phyloP scores from a whole-genome alignment of 2,797 vertebrate genomes.

The Apogon talboti region DNA sequence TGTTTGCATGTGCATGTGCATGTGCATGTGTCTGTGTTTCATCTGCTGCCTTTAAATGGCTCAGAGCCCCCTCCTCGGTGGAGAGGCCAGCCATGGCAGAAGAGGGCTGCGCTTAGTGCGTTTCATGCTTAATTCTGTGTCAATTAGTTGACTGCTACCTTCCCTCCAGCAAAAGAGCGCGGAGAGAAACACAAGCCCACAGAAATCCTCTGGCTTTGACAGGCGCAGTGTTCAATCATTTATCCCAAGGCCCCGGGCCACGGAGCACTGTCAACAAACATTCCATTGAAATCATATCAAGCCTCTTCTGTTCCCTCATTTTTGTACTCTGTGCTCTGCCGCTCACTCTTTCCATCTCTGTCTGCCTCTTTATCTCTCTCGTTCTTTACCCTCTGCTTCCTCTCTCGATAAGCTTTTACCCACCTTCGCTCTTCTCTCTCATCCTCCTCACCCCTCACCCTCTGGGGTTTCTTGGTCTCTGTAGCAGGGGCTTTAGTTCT shows the following conservation, averaged over 20 bases:
- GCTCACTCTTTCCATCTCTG: slow-evolving; percentile 75
- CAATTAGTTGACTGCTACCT: slow-evolving; percentile 99
- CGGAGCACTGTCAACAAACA: slow-evolving; percentile 95
- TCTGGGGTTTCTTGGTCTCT: slow-evolving; percentile 67
- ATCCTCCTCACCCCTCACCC: slow-evolving; percentile 67
- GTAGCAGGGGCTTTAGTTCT: slow-evolving; percentile 65
- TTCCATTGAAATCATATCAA: slow-evolving; percentile 95
- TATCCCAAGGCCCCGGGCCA: slow-evolving; percentile 91
- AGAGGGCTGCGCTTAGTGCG: slow-evolving; percentile 90
- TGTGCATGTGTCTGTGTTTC: slow-evolving; percentile 46
- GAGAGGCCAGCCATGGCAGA: slow-evolving; percentile 78
- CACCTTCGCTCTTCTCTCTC: slow-evolving; percentile 66
- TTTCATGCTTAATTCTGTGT: slow-evolving; percentile 99
- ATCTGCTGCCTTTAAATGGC: slow-evolving; percentile 66
- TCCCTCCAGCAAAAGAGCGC: slow-evolving; percentile 93
- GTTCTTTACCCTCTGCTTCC: slow-evolving; percentile 20
- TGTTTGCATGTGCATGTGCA: slow-evolving; percentile 23
- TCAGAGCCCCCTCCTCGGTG: slow-evolving; percentile 65
- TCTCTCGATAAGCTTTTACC: slow-evolving; percentile 48
- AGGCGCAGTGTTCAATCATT: slow-evolving; percentile 96
- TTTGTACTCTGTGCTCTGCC: slow-evolving; percentile 76
- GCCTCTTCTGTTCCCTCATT: slow-evolving; percentile 88
- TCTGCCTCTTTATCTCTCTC: slow-evolving; percentile 49
- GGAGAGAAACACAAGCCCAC: slow-evolving; percentile 92
- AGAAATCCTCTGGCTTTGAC: slow-evolving; percentile 94